A percentile compares a stretch with the other conserved stretches of the same genome.
These are phyloP conservation scores for Gobius niger DNA, from an alignment of 2,113 vertebrate species.

Conservation along the genomic window DNA sequence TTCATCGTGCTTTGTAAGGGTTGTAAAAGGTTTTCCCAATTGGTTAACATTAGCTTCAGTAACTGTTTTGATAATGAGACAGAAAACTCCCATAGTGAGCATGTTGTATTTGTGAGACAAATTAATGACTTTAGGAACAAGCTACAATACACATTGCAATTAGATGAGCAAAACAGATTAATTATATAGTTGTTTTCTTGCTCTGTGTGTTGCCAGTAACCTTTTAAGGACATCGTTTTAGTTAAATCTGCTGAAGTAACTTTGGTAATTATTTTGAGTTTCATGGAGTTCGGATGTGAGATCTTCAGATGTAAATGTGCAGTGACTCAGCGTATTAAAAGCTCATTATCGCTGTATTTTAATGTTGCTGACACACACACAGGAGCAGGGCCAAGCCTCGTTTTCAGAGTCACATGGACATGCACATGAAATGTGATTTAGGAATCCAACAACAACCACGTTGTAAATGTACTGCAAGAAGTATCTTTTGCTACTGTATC, in stretches of 20 bases:
- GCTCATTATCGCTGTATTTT: constrained; percentile 7
- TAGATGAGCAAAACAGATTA: too few relatives aligned
- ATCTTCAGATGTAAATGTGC: not conserved
- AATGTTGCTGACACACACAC: constrained; percentile 3
- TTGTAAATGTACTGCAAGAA: not conserved
- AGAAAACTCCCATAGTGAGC: too few relatives aligned
- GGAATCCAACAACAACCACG: not conserved
- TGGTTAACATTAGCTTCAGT: too few relatives aligned
- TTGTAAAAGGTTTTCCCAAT: too few relatives aligned
- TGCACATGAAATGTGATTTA: not conserved
- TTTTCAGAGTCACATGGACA: not conserved
- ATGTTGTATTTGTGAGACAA: too few relatives aligned
- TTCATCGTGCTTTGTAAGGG: too few relatives aligned
- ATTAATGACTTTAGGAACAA: too few relatives aligned
- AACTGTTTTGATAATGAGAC: too few relatives aligned
- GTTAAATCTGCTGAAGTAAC: not conserved
- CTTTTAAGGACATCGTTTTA: not conserved
- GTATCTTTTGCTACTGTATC: too few relatives aligned
- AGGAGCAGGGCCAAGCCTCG: not conserved
- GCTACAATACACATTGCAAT: too few relatives aligned
- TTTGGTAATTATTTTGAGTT: not conserved
- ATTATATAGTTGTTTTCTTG: too few relatives aligned
- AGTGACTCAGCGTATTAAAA: constrained; percentile 1
- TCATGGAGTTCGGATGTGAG: not conserved
- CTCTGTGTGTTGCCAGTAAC: too few relatives aligned